These are phyloP conservation scores for Montipora capitata DNA, from an alignment of 92 coral and sea anemone species.

Conservation along the genomic window DNA sequence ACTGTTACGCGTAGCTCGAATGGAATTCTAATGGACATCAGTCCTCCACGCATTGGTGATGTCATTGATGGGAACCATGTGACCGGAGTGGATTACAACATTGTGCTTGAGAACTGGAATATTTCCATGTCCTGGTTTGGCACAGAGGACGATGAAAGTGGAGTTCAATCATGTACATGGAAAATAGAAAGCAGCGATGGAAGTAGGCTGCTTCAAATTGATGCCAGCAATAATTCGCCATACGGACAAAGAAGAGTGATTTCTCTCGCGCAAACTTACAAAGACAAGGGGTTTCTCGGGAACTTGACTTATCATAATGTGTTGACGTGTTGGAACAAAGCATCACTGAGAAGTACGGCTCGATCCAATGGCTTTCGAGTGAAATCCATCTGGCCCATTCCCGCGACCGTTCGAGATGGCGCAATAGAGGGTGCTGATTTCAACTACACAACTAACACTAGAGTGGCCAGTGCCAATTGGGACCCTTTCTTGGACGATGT, in stretches of 20 bases:
- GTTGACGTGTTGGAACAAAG: conserved; percentile 85
- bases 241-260: conserved; percentile 68
- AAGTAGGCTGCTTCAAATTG: conserved; percentile 26
- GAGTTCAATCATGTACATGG: conserved; percentile 84
- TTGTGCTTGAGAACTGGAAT: conserved; percentile 82
- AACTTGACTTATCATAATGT: conserved; percentile 71
- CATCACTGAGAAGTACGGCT: conserved; percentile 60
- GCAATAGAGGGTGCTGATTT: conserved; percentile 51
- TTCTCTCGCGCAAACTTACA: conserved; percentile 62
- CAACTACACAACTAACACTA: conserved; percentile 78
- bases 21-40: conserved; percentile 89
- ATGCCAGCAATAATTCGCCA: conserved; percentile 29
- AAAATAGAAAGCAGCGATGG: conserved; percentile 60
- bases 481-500: conserved; percentile 83
- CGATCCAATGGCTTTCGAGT: conserved; percentile 94
- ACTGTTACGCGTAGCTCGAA: conserved; percentile 77
- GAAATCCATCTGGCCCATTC: conserved; percentile 90
- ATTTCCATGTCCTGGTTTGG: conserved; percentile 92
- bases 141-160: conserved; percentile 88
- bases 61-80: conserved; percentile 85
- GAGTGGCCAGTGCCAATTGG: conserved; percentile 89
- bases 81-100: conserved; percentile 70
- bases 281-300: conserved; percentile 37
- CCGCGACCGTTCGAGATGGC: conserved; percentile 86
- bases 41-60: conserved; percentile 87